These are phyloP conservation scores for Phoxinus dragarum DNA, from an alignment of 2,797 vertebrate species.

Conservation along the genomic window DNA sequence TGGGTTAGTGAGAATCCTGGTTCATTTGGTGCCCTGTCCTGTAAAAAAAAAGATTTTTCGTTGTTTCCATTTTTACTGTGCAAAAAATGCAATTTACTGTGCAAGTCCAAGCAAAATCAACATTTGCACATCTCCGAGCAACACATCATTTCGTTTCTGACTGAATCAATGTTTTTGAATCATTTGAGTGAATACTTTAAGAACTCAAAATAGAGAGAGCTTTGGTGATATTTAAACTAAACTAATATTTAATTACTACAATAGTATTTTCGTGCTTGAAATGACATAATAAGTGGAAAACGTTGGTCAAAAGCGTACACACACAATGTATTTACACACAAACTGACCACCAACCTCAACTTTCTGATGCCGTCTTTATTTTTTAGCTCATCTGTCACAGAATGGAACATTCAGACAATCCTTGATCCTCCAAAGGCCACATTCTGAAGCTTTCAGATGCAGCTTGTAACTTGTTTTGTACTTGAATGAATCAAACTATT, in stretches of 20 bases:
- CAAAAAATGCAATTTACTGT: not conserved
- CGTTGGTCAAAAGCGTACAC: not conserved
- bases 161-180: slow-evolving; percentile 2
- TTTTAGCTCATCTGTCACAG: no score
- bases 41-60: not conserved
- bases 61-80: not conserved
- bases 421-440: no score
- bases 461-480: not conserved
- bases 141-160: not conserved
- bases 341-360: not conserved
- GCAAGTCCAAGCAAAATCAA: not conserved
- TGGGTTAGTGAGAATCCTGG: slow-evolving; percentile 78
- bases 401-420: no score
- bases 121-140: not conserved
- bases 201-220: not conserved
- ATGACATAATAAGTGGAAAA: not conserved
- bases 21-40: not conserved
- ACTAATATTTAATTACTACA: not conserved
- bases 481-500: not conserved
- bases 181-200: not conserved
- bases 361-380: not conserved
- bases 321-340: not conserved
- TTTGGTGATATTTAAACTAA: not conserved
- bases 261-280: not conserved
- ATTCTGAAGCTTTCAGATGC: no score